Conservation (phyloP, 2,797 vertebrate species). For the Catamblyrhynchus diadema region DNA sequence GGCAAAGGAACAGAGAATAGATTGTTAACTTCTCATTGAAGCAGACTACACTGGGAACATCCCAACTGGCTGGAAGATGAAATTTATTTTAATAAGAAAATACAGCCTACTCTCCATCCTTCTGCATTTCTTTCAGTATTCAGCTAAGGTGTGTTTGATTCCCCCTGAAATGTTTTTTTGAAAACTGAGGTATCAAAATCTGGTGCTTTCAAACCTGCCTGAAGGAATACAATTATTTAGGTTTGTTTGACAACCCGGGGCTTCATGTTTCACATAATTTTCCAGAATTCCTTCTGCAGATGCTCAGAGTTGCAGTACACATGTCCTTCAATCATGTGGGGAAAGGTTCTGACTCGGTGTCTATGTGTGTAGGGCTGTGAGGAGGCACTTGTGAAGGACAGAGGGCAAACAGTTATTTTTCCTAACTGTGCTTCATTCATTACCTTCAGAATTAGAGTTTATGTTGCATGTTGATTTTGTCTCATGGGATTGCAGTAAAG, state of each 20-base stretch:
- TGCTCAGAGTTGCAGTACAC: neutral
- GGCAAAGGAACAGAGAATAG: neutral
- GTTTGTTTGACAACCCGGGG: neutral
- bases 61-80: neutral
- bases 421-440: neutral
- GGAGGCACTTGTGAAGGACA: neutral
- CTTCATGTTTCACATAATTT: neutral
- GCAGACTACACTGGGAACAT: neutral
- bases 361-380: neutral
- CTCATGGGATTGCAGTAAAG: neutral
- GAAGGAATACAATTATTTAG: neutral
- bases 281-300: neutral
- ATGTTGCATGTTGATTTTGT: neutral
- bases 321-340: neutral
- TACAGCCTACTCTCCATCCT: neutral
- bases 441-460: neutral
- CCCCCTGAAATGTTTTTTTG: neutral
- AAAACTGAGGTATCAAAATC: neutral
- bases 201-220: neutral
- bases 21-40: neutral
- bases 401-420: neutral
- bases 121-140: neutral
- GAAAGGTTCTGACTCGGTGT: neutral
- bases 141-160: neutral
- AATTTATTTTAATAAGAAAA: slow-evolving; percentile 10